Conservation (phyloP, 1,140 invertebrate species). For the Hylaeus anthracinus region DNA sequence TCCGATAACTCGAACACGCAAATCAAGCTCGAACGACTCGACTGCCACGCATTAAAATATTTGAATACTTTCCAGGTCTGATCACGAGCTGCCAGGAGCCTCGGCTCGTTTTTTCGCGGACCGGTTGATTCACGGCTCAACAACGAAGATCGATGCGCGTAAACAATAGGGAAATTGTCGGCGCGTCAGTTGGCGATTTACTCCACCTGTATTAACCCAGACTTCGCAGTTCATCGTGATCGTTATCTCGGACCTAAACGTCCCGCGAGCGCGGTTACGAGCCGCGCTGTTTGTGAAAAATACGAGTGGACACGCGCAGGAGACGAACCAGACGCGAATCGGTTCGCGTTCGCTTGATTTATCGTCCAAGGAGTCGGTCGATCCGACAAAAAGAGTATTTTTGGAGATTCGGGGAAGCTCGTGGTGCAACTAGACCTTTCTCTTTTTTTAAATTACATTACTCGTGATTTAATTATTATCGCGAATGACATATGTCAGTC, state of each 20-base stretch:
- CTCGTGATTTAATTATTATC: too few relatives aligned
- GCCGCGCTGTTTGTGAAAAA: neutral
- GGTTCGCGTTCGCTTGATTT: neutral
- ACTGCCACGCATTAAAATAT: too few relatives aligned
- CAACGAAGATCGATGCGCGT: neutral
- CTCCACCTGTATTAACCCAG: neutral
- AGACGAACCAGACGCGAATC: neutral
- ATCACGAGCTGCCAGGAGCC: too few relatives aligned
- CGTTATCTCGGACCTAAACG: neutral
- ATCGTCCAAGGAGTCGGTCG: neutral
- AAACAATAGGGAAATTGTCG: slow-evolving; percentile 15
- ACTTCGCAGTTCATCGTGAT: slow-evolving; percentile 11
- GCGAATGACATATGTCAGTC: too few relatives aligned
- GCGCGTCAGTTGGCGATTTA: neutral
- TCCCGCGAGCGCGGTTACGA: slow-evolving; percentile 1
- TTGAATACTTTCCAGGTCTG: too few relatives aligned
- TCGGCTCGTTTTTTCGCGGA: too few relatives aligned
- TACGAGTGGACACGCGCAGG: neutral
- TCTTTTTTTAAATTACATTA: too few relatives aligned
- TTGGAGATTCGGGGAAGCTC: too few relatives aligned
- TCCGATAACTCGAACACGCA: too few relatives aligned
- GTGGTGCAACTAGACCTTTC: too few relatives aligned
- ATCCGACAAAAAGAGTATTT: too few relatives aligned
- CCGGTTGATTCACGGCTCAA: neutral
- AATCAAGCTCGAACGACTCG: too few relatives aligned